phyloP scores from a whole-genome alignment of 35 echinoderm and acorn worm species.

The Patiria miniata region DNA sequence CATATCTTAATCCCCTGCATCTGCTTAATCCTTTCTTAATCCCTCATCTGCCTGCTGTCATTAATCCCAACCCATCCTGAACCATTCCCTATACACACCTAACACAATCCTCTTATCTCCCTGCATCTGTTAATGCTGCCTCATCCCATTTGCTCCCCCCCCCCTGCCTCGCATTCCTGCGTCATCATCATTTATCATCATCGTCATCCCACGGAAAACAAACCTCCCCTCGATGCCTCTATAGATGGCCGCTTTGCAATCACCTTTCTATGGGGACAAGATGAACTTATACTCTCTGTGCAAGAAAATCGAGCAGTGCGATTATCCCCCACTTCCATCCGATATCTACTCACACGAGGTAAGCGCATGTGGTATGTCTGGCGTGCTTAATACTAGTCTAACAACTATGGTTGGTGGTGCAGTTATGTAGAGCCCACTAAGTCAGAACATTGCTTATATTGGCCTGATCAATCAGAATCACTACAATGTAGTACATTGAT shows the following conservation, averaged over 20 bases:
- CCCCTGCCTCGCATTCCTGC: too few species aligned
- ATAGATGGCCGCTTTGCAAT: slow-evolving; percentile 99
- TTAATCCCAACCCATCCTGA: not conserved
- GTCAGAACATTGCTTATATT: not conserved
- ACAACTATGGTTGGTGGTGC: not conserved
- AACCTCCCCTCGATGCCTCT: slow-evolving; percentile 36
- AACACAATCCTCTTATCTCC: slow-evolving; percentile 4
- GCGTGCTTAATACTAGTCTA: not conserved
- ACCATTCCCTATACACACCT: not conserved
- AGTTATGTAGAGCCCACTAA: not conserved
- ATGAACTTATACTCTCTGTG: slow-evolving; percentile 99
- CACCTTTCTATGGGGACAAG: slow-evolving; percentile 99
- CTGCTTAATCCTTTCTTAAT: not conserved
- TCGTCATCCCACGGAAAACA: not conserved
- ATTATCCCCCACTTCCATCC: slow-evolving; percentile 96
- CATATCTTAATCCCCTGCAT: not conserved
- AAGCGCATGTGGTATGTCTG: slow-evolving; percentile 49
- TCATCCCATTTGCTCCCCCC: not conserved
- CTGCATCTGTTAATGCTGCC: slow-evolving; percentile 33
- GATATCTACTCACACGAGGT: slow-evolving; percentile 94
- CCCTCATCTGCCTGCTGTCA: not conserved
- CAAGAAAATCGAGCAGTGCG: slow-evolving; percentile 99
- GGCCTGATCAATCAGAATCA: too few species aligned
- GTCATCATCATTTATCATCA: slow-evolving; percentile 17
- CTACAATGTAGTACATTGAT: too few species aligned